Base-by-base conservation (phyloP, 2,797 vertebrate genomes). In the Ataeniobius toweri region DNA sequence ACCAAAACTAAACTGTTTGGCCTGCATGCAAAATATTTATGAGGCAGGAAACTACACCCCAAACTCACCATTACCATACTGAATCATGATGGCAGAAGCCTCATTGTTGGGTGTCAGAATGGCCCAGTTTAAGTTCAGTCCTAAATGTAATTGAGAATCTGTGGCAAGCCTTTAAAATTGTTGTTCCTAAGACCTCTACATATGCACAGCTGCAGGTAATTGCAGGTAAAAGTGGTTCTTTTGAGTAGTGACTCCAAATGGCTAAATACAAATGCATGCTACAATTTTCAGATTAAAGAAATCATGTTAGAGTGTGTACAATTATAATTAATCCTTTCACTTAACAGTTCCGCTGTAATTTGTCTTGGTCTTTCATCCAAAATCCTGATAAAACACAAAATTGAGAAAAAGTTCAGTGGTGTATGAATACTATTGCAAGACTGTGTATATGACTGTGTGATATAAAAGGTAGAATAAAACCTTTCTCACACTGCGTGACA, bases 401-500 rank as follows among this genome's bases (percentile, higher is more conserved):
- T 22, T 39, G 8, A 39, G 36, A 22, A 39, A 39, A 63, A 14
- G 20, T 9, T 74, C 26, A 55, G 56, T 53, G 78, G 26, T 9
- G 13, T 28, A 13, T 18, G 5, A 26, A 26, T 82, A 14, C 24
- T 26, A 31, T 24, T 22, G 48, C 13, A 6, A 78, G 76, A 48
- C 79, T 87, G 81, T 73, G 20, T 13, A 71, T 68, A 71, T 18
- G 50, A 71, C 16, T 50, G 13, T 3, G 24, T 12, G 18, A 75
- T 41, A 74, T 74, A 59, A 9, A 50, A 73, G 56, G 63, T 84
- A 77, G 77, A 68, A 71, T 74, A 51, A 83, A 81, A 44, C 68
- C 10, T 70, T 68, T 68, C 51, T 53, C 59, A 12, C 10, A 61
- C 65, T 31, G 24, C 65, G 4, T 88, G 86, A 89, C 85, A 90